These are phyloP conservation scores for Decapterus maruadsi DNA, from an alignment of 2,797 vertebrate genomes.

Conservation along the genomic window DNA sequence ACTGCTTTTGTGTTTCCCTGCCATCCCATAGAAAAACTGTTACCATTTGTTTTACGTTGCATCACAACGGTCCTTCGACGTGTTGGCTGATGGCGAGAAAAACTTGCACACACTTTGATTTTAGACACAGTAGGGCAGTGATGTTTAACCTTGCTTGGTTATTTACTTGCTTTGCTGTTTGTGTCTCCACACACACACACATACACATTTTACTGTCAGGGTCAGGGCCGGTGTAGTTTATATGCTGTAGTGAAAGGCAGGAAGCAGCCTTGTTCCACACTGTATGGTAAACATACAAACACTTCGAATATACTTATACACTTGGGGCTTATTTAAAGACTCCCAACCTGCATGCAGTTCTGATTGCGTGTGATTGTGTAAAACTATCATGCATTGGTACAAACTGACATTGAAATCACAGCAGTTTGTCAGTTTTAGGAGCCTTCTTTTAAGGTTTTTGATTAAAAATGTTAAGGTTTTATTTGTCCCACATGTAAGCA, in stretches of 20 bases:
- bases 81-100: slow-evolving; percentile 38
- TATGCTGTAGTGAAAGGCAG: background rate
- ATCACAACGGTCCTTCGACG: slow-evolving; percentile 44
- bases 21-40: slow-evolving; percentile 65
- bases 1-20: slow-evolving; percentile 70
- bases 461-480: background rate
- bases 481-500: background rate
- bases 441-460: background rate
- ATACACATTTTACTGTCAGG: background rate
- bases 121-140: slow-evolving; percentile 6
- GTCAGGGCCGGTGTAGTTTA: background rate
- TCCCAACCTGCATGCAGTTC: background rate
- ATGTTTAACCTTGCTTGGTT: slow-evolving; percentile 8
- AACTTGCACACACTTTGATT: slow-evolving; percentile 15
- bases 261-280: background rate
- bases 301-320: slow-evolving; percentile 10
- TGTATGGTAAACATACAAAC: background rate
- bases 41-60: slow-evolving; percentile 44
- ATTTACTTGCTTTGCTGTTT: background rate
- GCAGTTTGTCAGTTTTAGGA: background rate
- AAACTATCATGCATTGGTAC: background rate
- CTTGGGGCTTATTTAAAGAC: slow-evolving; percentile 9
- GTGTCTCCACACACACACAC: background rate
- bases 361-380: background rate
- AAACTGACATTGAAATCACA: too few relatives aligned